Conservation (phyloP, 37 sponge, comb jelly and placozoan genomes). For the Haliclona indistincta region DNA sequence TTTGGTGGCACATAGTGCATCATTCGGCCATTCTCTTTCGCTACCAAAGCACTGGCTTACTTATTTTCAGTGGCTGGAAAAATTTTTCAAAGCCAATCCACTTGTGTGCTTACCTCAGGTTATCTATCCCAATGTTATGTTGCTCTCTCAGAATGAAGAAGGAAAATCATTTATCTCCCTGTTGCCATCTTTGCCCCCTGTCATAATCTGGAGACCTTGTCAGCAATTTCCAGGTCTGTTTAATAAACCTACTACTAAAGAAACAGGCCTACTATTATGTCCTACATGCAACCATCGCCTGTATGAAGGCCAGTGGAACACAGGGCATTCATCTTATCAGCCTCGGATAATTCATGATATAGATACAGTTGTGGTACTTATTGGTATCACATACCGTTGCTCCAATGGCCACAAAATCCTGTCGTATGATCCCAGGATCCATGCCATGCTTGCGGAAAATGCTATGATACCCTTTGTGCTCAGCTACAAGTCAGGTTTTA, state of each 20-base stretch:
- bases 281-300: neutral
- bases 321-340: constrained; percentile 16
- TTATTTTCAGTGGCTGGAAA: neutral
- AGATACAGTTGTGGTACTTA: constrained; percentile 8
- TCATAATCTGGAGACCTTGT: constrained; percentile 24
- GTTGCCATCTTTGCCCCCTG: constrained; percentile 4
- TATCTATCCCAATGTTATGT: neutral
- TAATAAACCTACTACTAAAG: neutral
- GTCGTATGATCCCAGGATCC: constrained; percentile 28
- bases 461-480: constrained; percentile 3
- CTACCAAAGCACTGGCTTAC: neutral
- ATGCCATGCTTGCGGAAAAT: neutral
- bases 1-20: no score
- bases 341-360: constrained; percentile 29
- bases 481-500: constrained; percentile 17
- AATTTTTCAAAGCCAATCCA: neutral
- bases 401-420: constrained; percentile 21
- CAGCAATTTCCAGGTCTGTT: neutral
- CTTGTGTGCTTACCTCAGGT: neutral
- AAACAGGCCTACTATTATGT: neutral
- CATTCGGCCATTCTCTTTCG: no score
- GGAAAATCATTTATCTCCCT: neutral
- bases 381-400: constrained; percentile 20
- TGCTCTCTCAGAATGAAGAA: neutral
- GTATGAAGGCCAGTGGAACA: constrained; percentile 21